Percentiles rank a stretch among this genome's conserved stretches.
These are phyloP conservation scores for Hirudo medicinalis DNA, from an alignment of 1,140 invertebrate species.

Conservation along the genomic window DNA sequence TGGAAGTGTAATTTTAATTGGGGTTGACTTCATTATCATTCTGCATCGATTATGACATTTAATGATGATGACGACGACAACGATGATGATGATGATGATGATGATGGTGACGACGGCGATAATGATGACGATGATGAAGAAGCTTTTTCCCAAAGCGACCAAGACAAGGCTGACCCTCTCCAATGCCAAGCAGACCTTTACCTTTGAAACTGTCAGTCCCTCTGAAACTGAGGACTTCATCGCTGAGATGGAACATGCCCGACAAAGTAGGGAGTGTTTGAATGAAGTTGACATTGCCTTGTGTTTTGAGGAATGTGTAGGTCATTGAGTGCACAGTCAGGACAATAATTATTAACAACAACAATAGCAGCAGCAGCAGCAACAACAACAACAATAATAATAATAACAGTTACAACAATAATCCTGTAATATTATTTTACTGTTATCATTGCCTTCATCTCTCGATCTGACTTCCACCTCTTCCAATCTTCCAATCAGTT, in stretches of 20 bases:
- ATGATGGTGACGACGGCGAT: constrained; percentile 26
- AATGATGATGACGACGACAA: constrained; percentile 26
- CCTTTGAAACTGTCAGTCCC: constrained; percentile 16
- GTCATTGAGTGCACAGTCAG: too few relatives aligned
- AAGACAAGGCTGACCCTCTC: too few relatives aligned
- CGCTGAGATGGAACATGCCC: constrained; percentile 7
- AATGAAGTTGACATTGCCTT: background rate
- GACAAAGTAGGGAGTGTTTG: background rate
- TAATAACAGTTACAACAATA: too few relatives aligned
- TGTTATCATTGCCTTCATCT: too few relatives aligned
- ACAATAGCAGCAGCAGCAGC: too few relatives aligned
- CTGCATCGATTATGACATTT: background rate
- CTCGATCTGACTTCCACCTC: background rate
- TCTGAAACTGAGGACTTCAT: constrained; percentile 9
- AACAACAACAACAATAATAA: too few relatives aligned
- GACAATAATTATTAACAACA: too few relatives aligned
- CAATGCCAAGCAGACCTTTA: background rate
- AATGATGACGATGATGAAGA: constrained; percentile 25
- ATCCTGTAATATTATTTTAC: too few relatives aligned
- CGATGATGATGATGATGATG: constrained; percentile 24
- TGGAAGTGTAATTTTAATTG: too few relatives aligned
- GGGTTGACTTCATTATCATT: too few relatives aligned
- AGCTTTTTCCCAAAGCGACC: background rate
- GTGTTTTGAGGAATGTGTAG: too few relatives aligned
- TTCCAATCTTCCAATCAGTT: constrained; percentile 30